Base-by-base conservation (phyloP, 1,140 invertebrate species). In the Drosophila sucinea region DNA sequence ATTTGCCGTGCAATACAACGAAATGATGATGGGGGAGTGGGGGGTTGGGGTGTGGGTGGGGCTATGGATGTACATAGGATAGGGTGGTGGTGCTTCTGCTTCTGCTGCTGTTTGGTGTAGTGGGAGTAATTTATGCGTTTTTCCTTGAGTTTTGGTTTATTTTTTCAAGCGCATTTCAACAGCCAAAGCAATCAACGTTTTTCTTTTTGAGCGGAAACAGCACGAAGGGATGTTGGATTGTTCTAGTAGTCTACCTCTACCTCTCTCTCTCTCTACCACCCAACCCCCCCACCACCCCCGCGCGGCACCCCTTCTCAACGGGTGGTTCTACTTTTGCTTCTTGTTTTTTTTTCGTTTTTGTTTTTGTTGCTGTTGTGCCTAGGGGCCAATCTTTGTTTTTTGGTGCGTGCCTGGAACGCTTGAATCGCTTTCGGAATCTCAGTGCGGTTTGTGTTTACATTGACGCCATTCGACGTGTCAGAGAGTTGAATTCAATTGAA, bases 111-210 rank as follows among this genome's bases (percentile, higher is more conserved):
- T 7, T 17, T 35, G 10, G 7, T 35, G 44, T 47, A 47, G 44
- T 51, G 44, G 61, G 80, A 87, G 89, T 87, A 89, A 87, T 87
- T 87, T 87, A 87, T 87, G 84, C 83, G 84, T 86, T 86, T 77
- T 70, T 78, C 73, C 84, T 76, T 72, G 77, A 79, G 77, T 89
- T 80, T 89, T 78, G 84, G 84, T 87, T 87, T 87, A 84, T 87
- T 87, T 87, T 80, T 89, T 66, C 80, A 89, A 84, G 84, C 84
- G 84, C 84, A 87, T 87, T 87, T 87, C 84, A 87, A 87, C 84
- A 87, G 84, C 70, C 78, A 80, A 74, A 89, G 80, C 84, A 87
- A 87, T 87, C 84, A 83, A 81, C 79, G 73, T 70, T 69, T 81
- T 70, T 64, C 77, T 73, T 81, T 74, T 70, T 65, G 77, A 67